These are phyloP conservation scores for Chaetura pelagica DNA, from an alignment of 2,113 vertebrate species.

Conservation along the genomic window DNA sequence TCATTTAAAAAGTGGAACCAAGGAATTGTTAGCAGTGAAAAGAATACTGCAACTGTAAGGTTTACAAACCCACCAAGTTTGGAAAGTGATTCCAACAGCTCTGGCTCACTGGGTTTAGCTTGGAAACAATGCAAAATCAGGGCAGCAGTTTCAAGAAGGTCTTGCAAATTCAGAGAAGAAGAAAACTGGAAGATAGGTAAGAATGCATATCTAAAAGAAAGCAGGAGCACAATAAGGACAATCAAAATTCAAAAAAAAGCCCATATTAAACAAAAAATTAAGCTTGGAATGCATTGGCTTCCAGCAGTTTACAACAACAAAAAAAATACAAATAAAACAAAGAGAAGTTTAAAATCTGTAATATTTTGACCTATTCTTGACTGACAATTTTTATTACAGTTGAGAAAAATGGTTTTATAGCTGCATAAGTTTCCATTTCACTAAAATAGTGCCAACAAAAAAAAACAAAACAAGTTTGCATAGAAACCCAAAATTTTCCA, in stretches of 20 bases:
- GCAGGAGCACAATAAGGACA: constrained; percentile 61
- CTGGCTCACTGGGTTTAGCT: constrained; percentile 70
- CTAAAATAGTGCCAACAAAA: constrained; percentile 85
- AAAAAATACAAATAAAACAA: constrained; percentile 47
- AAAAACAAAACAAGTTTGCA: constrained; percentile 74
- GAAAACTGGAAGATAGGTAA: constrained; percentile 42
- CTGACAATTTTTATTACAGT: constrained; percentile 78
- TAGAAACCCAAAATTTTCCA: constrained; percentile 78
- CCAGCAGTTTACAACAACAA: constrained; percentile 46
- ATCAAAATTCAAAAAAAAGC: constrained; percentile 75
- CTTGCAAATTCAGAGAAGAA: constrained; percentile 45
- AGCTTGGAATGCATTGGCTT: constrained; percentile 67
- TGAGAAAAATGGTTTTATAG: constrained; percentile 71
- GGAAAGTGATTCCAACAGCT: constrained; percentile 74
- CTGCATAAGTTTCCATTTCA: constrained; percentile 72
- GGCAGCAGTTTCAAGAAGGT: constrained; percentile 73
- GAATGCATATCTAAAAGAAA: constrained; percentile 66
- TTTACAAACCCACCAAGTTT: constrained; percentile 63
- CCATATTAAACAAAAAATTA: constrained; percentile 65
- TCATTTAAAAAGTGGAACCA: constrained; percentile 37
- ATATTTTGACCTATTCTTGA: constrained; percentile 74
- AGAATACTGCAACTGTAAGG: constrained; percentile 74
- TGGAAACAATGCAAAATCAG: constrained; percentile 72
- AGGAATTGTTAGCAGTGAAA: constrained; percentile 61
- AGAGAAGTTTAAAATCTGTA: constrained; percentile 41